Evolutionary conservation across 2,113 vertebrate genomes (phyloP), one percentile per base, ranked within the genome.

Genomic region (Megaleporinus macrocephalus): DNA sequence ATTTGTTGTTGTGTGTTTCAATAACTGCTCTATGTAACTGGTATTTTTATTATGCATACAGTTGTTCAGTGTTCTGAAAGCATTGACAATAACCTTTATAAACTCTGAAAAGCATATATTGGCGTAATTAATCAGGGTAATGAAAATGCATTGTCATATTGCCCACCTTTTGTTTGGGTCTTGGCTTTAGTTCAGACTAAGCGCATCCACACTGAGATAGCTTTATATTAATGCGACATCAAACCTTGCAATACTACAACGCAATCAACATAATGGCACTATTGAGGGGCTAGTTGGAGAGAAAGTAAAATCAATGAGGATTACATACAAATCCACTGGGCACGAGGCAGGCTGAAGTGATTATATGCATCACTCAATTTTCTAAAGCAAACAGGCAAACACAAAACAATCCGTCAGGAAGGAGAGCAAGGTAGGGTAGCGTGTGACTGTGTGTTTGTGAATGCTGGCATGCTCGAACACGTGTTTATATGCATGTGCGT

Each of bases 291-390:
- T 57, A 20, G 61, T 30, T 20, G 41, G 78, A 68, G 51, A 68
- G 61, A 49, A 68, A 66, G 73, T 66, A 49, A 76, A 85, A 84
- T 83, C 69, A 82, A 86, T 80, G 80, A 55, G 86, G 79, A 87
- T 84, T 84, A 82, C 53, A 29, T 81, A 82, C 78, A 82, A 87
- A 88, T 84, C 87, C 84, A 83, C 51, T 44, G 69, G 66, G 76
- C 44, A 33, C 22, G 30, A 74, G 30, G 51, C 33, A 55, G 61
- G 80, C 81, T 76, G 71, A 36, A 85, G 71, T 87, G 84, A 84
- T 85, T 84, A 85, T 79, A 63, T 66, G 63, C 75, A 74, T 63
- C 83, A 73, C 71, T 85, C 76, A 66, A 81, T 85, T 81, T 61
- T 79, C 78, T 66, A 62, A 80, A 80, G 70, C 51, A 86, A 83